Percentiles rank a stretch among this genome's conserved stretches.
Conservation (phyloP, 2,113 vertebrate species). For the Podarcis muralis region DNA sequence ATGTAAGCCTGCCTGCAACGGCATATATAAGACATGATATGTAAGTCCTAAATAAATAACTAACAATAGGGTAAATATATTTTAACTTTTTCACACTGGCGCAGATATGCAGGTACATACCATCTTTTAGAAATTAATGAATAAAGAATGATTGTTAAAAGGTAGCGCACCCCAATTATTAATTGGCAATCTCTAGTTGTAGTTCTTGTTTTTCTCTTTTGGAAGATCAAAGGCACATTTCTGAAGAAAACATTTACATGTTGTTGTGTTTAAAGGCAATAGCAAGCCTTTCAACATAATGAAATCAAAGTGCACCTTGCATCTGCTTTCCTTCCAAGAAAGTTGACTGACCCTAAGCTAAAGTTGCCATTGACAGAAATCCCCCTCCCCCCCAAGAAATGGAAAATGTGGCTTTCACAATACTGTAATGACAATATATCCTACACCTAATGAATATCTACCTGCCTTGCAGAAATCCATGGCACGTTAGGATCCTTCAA, state of each 20-base stretch:
- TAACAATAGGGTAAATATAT: background rate
- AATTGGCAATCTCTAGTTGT: background rate
- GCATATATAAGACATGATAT: background rate
- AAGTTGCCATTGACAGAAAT: background rate
- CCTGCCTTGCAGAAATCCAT: background rate
- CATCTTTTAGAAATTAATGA: background rate
- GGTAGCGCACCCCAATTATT: background rate
- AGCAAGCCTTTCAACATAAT: background rate
- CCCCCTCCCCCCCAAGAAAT: background rate
- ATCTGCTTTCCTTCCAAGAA: background rate
- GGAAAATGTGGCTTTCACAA: background rate
- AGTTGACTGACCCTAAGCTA: background rate
- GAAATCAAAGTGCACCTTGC: background rate
- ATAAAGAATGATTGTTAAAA: background rate
- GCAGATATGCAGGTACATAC: background rate
- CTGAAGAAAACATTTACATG: background rate
- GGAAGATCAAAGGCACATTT: background rate
- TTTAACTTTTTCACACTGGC: background rate
- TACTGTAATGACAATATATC: background rate
- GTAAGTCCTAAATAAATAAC: background rate
- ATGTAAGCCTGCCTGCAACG: background rate
- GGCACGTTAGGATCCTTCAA: background rate
- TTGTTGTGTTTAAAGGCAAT: background rate
- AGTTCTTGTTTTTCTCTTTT: background rate
- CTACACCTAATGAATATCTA: background rate